Conservation (phyloP, 1,140 invertebrate species). For the Pseudoatta argentina region DNA sequence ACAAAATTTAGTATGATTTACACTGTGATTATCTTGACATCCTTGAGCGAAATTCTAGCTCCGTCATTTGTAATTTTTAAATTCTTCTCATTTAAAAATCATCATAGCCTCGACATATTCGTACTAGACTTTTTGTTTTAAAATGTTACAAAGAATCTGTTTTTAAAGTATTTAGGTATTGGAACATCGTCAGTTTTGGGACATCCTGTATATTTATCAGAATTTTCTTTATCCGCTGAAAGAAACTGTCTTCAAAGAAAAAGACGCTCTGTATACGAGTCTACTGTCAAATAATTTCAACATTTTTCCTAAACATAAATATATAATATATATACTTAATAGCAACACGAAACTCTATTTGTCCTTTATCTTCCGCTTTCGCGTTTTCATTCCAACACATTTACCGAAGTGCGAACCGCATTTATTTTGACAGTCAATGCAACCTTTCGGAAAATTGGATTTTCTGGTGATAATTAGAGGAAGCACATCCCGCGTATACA, state of each 20-base stretch:
- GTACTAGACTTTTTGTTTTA: no score
- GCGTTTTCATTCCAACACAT: background rate
- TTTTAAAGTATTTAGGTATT: no score
- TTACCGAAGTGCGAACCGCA: conserved; percentile 10
- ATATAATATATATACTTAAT: background rate
- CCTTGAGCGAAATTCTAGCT: no score
- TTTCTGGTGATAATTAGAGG: conserved; percentile 44
- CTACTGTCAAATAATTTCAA: background rate
- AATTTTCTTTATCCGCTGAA: background rate
- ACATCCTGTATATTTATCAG: background rate
- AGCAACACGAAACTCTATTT: background rate
- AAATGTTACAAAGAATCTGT: no score
- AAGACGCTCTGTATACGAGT: background rate
- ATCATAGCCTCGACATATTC: no score
- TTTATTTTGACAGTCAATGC: conserved; percentile 21
- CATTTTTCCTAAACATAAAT: background rate
- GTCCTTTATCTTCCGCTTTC: background rate
- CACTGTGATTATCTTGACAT: no score
- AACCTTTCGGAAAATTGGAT: conserved; percentile 30
- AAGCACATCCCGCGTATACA: conserved; percentile 4
- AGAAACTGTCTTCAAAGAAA: background rate
- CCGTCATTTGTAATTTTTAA: no score
- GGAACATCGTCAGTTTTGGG: no score
- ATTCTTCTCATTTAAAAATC: no score
- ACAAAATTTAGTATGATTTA: no score